Evolutionary conservation across 2,113 vertebrate genomes (phyloP).

Genomic region (Nothoprocta pentlandii): DNA sequence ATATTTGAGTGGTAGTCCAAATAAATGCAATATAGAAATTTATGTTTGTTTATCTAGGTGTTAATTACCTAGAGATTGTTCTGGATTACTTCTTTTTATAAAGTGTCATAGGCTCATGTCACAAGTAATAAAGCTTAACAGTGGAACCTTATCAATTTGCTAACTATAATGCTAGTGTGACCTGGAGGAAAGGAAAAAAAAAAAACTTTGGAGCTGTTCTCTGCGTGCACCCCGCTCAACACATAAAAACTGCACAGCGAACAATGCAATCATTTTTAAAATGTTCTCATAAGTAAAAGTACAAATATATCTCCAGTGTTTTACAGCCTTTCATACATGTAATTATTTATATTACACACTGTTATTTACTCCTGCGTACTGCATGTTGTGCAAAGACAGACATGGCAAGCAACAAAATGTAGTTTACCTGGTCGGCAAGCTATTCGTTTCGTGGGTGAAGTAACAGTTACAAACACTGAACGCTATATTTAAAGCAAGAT

Average conservation of each 20-base stretch:
- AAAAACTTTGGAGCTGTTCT: slow-evolving; percentile 72
- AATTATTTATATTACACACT: slow-evolving; percentile 79
- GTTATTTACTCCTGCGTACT: slow-evolving; percentile 72
- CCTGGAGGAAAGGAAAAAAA: slow-evolving; percentile 59
- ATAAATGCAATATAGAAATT: slow-evolving; percentile 99
- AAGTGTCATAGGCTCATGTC: slow-evolving; percentile 90
- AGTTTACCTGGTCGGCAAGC: slow-evolving; percentile 68
- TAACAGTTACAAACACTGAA: slow-evolving; percentile 24
- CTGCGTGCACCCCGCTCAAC: slow-evolving; percentile 39
- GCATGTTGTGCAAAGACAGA: slow-evolving; percentile 67
- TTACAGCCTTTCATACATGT: slow-evolving; percentile 76
- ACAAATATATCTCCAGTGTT: slow-evolving; percentile 77
- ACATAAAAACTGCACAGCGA: slow-evolving; percentile 56
- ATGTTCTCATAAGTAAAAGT: slow-evolving; percentile 76
- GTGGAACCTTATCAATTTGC: slow-evolving; percentile 88
- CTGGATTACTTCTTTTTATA: slow-evolving; percentile 93
- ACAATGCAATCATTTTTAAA: slow-evolving; percentile 78
- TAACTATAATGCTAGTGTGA: slow-evolving; percentile 78
- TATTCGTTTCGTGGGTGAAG: neutral
- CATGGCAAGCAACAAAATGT: slow-evolving; percentile 47
- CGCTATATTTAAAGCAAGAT: slow-evolving; percentile 45
- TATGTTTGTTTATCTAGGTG: slow-evolving; percentile 99
- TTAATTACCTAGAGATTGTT: slow-evolving; percentile 99
- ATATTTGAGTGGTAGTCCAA: slow-evolving; percentile 99
- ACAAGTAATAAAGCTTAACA: slow-evolving; percentile 93